Base-by-base conservation (phyloP, 64 coral and sea anemone genomes). In the Montipora foliosa region DNA sequence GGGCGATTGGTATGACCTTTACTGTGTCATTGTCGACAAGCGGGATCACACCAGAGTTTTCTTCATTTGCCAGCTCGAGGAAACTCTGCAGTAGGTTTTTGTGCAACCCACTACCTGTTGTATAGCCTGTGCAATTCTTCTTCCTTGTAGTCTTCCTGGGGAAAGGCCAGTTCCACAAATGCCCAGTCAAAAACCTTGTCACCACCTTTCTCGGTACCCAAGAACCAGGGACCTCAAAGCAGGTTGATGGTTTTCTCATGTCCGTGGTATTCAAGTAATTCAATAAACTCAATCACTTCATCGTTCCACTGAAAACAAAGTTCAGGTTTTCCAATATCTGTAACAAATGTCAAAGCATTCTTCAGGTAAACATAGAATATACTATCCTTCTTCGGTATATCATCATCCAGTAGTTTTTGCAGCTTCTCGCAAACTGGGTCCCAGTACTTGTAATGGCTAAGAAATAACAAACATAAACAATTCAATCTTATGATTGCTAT, bases 101-200 rank as follows among this genome's bases (percentile, higher is more conserved):
- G 68, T 73, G 85, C 21, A 73, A 73, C 22, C 68, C 85, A 88
- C 67, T 88, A 11, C 74, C 85, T 45, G 85, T 88, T 8, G 85
- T 74, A 88, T 88, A 88, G 13, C 85, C 85, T 10, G 67, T 73
- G 47, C 14, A 52, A 15, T 51, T 72, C 67, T 88, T 88, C 25
- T 88, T 52, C 45, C 85, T 44, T 37, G 85, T 88, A 8, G 85
- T 88, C 85, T 88, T 88, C 57, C 85, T 67, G 11, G 85, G 85
- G 25, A 88, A 88, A 46, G 85, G 61, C 85, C 85, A 88, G 72
- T 88, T 88, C 85, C 85, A 88, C 53, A 25, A 44, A 74, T 3
- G 67, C 7, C 85, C 85, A 88, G 66, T 88, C 85, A 88, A 88
- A 88, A 11, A 66, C 20, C 67, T 88, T 49, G 5, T 1, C 19